Evolutionary conservation across 37 sponge, comb jelly and placozoan genomes (phyloP).

Genomic region (Ianthella basta): DNA sequence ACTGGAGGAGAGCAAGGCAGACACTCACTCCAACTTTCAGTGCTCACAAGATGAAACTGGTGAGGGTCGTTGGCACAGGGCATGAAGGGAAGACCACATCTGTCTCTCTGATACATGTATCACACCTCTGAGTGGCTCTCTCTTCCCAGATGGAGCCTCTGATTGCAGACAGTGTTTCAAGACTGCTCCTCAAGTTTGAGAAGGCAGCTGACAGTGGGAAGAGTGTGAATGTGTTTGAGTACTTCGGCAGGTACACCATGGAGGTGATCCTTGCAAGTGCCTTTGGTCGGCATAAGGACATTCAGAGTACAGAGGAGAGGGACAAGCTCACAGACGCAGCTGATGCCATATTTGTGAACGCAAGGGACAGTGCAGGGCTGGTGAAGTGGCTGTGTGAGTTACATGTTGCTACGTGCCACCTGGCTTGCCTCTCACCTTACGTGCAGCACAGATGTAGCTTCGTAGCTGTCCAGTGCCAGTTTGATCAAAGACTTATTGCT

Average conservation of each 20-base stretch:
- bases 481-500: too few species aligned
- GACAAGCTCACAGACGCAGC: slow-evolving; percentile 54
- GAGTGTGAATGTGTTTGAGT: slow-evolving; percentile 49
- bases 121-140: not conserved
- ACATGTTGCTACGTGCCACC: too few species aligned
- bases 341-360: not conserved
- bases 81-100: too few species aligned
- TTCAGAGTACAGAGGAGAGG: slow-evolving; percentile 18
- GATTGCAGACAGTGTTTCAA: slow-evolving; percentile 39
- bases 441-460: too few species aligned
- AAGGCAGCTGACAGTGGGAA: slow-evolving; percentile 38
- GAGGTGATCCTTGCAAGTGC: slow-evolving; percentile 39
- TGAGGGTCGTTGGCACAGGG: not conserved
- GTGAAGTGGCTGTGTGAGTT: slow-evolving; percentile 49
- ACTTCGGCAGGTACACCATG: slow-evolving; percentile 16
- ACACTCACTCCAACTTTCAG: slow-evolving; percentile 71
- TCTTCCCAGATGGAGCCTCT: slow-evolving; percentile 65
- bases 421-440: not conserved
- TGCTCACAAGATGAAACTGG: slow-evolving; percentile 65
- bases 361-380: slow-evolving; percentile 12
- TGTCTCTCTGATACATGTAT: too few species aligned
- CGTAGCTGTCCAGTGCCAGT: too few species aligned
- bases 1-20: slow-evolving; percentile 53
- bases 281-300: slow-evolving; percentile 29
- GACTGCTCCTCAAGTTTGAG: slow-evolving; percentile 34